phyloP scores from a whole-genome alignment of 2,797 vertebrate species.

The Otus scops region DNA sequence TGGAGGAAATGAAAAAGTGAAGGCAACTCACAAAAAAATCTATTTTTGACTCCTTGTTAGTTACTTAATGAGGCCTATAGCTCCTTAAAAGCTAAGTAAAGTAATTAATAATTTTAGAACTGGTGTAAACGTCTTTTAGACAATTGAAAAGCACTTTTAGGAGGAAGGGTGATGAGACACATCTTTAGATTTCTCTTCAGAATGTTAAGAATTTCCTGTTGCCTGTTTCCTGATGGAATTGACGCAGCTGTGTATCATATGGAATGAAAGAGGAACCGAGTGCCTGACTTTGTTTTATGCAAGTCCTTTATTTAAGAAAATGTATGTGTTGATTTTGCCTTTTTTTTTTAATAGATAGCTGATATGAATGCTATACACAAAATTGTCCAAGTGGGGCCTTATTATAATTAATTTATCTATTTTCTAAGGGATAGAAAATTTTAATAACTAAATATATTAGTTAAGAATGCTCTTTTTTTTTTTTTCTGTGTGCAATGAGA shows the following conservation, averaged over 20 bases:
- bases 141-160: constrained; percentile 47
- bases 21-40: constrained; percentile 4
- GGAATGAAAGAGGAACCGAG: constrained; percentile 43
- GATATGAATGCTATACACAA: neutral
- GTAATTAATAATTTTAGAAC: constrained; percentile 51
- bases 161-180: constrained; percentile 54
- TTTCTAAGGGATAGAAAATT: neutral
- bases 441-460: neutral
- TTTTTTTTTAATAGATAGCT: neutral
- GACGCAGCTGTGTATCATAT: constrained; percentile 43
- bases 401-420: constrained; percentile 23
- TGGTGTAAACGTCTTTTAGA: constrained; percentile 38
- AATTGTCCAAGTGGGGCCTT: neutral
- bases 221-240: constrained; percentile 42
- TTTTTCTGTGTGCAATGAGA: neutral
- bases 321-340: constrained; percentile 17
- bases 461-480: neutral
- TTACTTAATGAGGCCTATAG: constrained; percentile 21
- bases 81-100: constrained; percentile 32
- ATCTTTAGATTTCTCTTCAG: constrained; percentile 69
- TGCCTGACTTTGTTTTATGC: constrained; percentile 30
- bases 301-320: constrained; percentile 11
- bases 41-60: neutral
- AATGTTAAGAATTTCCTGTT: constrained; percentile 71
- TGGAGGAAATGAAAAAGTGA: constrained; percentile 3